Conservation (phyloP, 2,888 invertebrate genomes). For the Rotaria sp. region DNA sequence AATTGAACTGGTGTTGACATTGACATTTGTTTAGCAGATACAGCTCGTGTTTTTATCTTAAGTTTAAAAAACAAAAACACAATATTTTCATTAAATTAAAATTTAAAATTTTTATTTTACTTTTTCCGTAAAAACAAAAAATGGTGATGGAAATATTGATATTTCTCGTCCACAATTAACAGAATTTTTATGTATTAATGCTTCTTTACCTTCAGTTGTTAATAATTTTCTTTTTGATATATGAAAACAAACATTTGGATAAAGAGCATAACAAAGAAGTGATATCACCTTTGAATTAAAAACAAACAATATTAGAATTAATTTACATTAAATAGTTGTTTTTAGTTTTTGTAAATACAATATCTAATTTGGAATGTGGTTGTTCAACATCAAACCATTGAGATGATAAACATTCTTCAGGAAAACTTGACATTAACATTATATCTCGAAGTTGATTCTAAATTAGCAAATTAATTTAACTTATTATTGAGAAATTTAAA, state of each 20-base stretch:
- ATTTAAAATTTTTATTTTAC: constrained; percentile 49
- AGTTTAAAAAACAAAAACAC: constrained; percentile 46
- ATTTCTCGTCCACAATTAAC: constrained; percentile 63
- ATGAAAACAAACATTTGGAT: constrained; percentile 90
- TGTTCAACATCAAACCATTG: constrained; percentile 68
- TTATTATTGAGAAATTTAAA: not conserved
- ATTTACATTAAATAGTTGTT: too few species aligned
- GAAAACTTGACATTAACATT: constrained; percentile 72
- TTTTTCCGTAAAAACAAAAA: constrained; percentile 96
- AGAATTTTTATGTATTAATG: constrained; percentile 89
- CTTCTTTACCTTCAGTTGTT: constrained; percentile 86
- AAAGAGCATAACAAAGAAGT: constrained; percentile 79
- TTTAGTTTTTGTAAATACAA: constrained; percentile 55
- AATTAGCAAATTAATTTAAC: constrained; percentile 40
- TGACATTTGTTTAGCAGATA: constrained; percentile 88
- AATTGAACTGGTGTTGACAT: constrained; percentile 90
- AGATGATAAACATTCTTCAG: constrained; percentile 74
- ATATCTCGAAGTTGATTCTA: constrained; percentile 66
- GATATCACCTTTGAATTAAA: constrained; percentile 61
- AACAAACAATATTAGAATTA: too few species aligned
- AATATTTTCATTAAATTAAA: constrained; percentile 30
- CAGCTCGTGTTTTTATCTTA: constrained; percentile 78
- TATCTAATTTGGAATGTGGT: constrained; percentile 68
- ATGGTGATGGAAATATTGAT: constrained; percentile 79
- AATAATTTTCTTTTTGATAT: constrained; percentile 88